Percentiles rank a stretch among this genome's conserved stretches.
phyloP scores from a whole-genome alignment of 2,888 invertebrate species.

The Tuberolachnus salignus region DNA sequence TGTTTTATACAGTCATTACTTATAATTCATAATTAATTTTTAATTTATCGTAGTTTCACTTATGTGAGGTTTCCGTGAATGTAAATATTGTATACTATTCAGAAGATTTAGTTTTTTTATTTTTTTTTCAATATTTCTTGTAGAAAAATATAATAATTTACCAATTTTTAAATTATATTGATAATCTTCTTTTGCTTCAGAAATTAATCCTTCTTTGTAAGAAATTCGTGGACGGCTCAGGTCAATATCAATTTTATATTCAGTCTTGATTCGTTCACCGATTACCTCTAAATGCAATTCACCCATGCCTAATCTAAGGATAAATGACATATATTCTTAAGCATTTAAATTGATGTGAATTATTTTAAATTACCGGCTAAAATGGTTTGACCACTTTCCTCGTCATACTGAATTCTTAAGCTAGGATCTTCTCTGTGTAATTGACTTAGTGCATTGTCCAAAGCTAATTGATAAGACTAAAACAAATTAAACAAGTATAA shows the following conservation, averaged over 20 bases:
- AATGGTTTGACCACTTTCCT: conserved; percentile 85
- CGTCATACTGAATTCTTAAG: conserved; percentile 74
- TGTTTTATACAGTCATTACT: too few relatives aligned
- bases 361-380: conserved; percentile 68
- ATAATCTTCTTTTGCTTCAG: conserved; percentile 64
- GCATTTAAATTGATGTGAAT: background rate
- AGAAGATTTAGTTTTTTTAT: too few relatives aligned
- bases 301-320: conserved; percentile 80
- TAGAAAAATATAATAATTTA: conserved; percentile 59
- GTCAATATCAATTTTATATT: conserved; percentile 90
- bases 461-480: conserved; percentile 71
- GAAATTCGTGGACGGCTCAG: conserved; percentile 91
- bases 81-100: too few relatives aligned
- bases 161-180: conserved; percentile 72
- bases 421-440: conserved; percentile 92
- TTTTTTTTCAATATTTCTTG: too few relatives aligned
- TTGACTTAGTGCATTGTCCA: conserved; percentile 82
- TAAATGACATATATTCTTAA: conserved; percentile 36
- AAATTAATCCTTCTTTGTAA: conserved; percentile 78
- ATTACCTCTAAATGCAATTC: conserved; percentile 95
- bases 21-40: too few relatives aligned
- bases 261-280: conserved; percentile 82
- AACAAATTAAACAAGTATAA: background rate
- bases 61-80: too few relatives aligned
- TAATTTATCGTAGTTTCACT: too few relatives aligned